These are phyloP conservation scores for Coluber constrictor DNA, from an alignment of 2,797 vertebrate species.

Conservation along the genomic window DNA sequence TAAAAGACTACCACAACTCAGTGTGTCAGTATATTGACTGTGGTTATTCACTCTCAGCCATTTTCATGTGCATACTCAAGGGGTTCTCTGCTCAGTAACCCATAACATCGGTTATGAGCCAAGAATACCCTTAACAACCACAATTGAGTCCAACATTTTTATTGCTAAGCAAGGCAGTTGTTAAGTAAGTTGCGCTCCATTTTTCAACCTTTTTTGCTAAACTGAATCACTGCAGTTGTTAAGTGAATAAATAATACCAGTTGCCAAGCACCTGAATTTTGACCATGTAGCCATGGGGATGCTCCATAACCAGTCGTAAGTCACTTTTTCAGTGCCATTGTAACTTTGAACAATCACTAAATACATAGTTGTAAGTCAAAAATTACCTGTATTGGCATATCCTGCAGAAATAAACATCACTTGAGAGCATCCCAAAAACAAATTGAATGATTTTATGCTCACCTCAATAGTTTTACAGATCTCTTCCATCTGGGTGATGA, in stretches of 20 bases:
- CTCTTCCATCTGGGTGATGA: constrained; percentile 87
- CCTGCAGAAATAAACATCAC: not conserved
- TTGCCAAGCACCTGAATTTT: not conserved
- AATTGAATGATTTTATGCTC: constrained; percentile 19
- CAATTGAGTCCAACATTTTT: not conserved
- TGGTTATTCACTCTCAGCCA: too few species aligned
- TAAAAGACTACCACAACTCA: too few species aligned
- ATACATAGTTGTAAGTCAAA: not conserved
- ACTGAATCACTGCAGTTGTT: not conserved
- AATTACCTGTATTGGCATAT: not conserved
- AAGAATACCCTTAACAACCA: not conserved
- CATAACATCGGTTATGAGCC: too few species aligned
- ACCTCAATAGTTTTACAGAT: constrained; percentile 85
- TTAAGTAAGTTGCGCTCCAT: not conserved
- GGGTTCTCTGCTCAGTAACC: too few species aligned
- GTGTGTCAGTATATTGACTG: too few species aligned
- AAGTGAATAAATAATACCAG: not conserved
- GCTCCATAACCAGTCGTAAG: not conserved
- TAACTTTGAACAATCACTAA: not conserved
- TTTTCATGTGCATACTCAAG: too few species aligned
- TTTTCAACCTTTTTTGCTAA: not conserved
- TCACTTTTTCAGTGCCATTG: not conserved
- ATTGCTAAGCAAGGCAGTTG: not conserved
- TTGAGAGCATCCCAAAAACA: not conserved
- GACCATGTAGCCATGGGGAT: not conserved